Base-by-base conservation (phyloP, 2,888 invertebrate genomes). In the Clepsis dumicolana region DNA sequence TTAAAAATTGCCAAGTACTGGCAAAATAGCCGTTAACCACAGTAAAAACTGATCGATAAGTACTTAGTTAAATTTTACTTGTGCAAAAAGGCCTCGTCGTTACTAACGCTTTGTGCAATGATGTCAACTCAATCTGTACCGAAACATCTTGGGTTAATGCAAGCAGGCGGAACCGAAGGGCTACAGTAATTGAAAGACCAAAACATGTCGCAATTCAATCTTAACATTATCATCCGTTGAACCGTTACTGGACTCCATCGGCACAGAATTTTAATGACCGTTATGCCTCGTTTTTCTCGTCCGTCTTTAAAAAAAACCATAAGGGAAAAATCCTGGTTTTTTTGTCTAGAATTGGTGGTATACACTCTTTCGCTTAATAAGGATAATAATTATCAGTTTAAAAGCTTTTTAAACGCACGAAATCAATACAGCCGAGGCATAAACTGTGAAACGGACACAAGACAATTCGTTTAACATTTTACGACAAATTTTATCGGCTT, bases 391-490 rank as follows among this genome's bases (percentile, higher is more conserved):
- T 61, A 62, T 62, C 61, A 24, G 16, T 21, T 24, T 41, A 38
- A 61, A 61, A 32, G 59, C 14, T 12, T 66, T 54, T 25, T 18
- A 27, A 52, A 52, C 18, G n/a, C 38, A 29, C 38, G 21, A 57
- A 59, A 64, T 64, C 63, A 64, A 57, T 62, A 32, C 21, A 38
- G 21, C 25, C 14, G 25, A 24, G 29, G 38, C 38, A 27, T 35
- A 25, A 59, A 52, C 38, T 38, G 59, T 68, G 44, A 64, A 64
- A 25, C 18, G 14, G 24, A 4, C 41, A n/a, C 1, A 21, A 29
- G 44, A 64, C 63, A 68, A 64, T 68, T 53, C 68, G 64, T 63
- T 68, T 44, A 68, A 68, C 63, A 53, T 64, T 63, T 67, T 59
- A 68, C 68, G 63, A 59, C 52, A 27, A 50, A 57, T 50, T 67